Conservation (phyloP, 2,888 invertebrate species). For the Rhopalosiphum nymphaeae region DNA sequence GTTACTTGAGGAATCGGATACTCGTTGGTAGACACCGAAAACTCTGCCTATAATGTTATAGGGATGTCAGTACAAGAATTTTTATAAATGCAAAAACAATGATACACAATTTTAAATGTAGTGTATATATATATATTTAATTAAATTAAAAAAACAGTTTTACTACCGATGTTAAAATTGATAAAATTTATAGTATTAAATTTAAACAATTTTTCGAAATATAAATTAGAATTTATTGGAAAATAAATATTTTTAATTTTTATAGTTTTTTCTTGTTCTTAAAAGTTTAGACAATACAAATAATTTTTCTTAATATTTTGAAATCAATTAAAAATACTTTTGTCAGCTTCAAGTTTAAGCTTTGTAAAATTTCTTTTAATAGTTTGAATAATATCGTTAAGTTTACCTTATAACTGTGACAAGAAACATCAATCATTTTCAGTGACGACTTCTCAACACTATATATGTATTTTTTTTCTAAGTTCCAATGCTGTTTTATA, state of each 20-base stretch:
- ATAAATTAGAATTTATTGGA: not conserved
- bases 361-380: not conserved
- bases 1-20: slow-evolving; percentile 44
- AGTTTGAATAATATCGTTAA: not conserved
- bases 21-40: slow-evolving; percentile 27
- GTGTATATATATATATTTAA: not conserved
- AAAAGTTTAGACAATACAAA: not conserved
- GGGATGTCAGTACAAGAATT: not conserved
- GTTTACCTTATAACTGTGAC: slow-evolving; percentile 29
- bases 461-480: slow-evolving; percentile 12
- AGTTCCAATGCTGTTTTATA: slow-evolving; percentile 39
- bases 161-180: not conserved
- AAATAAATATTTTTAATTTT: not conserved
- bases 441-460: not conserved
- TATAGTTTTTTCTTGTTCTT: not conserved
- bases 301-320: not conserved
- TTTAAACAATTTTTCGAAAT: not conserved
- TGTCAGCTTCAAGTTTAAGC: not conserved
- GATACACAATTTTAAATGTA: not conserved
- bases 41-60: slow-evolving; percentile 38
- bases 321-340: not conserved
- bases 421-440: not conserved
- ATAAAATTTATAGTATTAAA: not conserved
- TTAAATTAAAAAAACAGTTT: not conserved
- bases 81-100: not conserved